These are phyloP conservation scores for Heliopora coerulea DNA, from an alignment of 92 coral and sea anemone genomes.

Conservation along the genomic window DNA sequence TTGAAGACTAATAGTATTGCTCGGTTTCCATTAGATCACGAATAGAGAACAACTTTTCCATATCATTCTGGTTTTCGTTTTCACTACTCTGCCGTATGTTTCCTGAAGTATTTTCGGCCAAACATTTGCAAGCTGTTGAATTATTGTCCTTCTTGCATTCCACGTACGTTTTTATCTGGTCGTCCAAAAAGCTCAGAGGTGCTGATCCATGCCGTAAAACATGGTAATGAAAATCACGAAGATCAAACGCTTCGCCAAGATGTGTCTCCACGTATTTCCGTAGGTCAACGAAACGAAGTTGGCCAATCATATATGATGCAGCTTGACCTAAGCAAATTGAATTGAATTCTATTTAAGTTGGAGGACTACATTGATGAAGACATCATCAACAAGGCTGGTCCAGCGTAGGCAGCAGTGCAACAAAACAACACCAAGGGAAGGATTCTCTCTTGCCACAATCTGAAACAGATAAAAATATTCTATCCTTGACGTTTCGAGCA, in stretches of 20 bases:
- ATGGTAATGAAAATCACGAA: conserved; percentile 73
- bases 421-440: too few relatives aligned
- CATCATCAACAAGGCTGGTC: too few relatives aligned
- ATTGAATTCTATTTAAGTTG: not conserved
- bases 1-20: conserved; percentile 8
- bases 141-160: conserved; percentile 56
- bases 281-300: conserved; percentile 55
- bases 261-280: conserved; percentile 45
- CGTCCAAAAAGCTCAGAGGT: conserved; percentile 70
- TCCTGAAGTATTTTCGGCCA: not conserved
- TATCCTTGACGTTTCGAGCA: too few relatives aligned
- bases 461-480: too few relatives aligned
- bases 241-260: conserved; percentile 47
- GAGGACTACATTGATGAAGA: too few relatives aligned
- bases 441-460: too few relatives aligned
- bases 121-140: conserved; percentile 64
- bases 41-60: not conserved
- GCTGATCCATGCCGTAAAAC: conserved; percentile 84
- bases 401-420: too few relatives aligned
- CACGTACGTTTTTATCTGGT: conserved; percentile 72
- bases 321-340: conserved; percentile 56
- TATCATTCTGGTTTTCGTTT: not conserved
- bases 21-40: not conserved
- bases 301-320: conserved; percentile 73
- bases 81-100: not conserved